Evolutionary conservation across 1,140 invertebrate species (phyloP).

Genomic region (Pygmarrhopalites habei): DNA sequence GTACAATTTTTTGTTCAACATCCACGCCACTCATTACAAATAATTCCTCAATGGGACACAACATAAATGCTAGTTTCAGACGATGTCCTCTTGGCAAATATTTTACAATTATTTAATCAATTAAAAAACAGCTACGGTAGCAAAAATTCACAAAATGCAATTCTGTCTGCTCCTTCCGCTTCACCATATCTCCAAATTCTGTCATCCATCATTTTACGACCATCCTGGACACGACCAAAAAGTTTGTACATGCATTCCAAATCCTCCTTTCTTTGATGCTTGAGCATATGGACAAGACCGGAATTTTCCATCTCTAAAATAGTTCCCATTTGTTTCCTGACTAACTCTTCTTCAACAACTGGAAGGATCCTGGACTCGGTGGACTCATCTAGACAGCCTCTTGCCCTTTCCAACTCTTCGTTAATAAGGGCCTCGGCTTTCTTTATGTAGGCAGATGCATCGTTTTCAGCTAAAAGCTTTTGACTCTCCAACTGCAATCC

Average conservation of each 20-base stretch:
- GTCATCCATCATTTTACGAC: conserved; percentile 87
- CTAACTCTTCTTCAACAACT: conserved; percentile 95
- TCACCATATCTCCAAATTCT: conserved; percentile 90
- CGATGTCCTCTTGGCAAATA: too few species aligned
- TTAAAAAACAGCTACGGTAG: too few species aligned
- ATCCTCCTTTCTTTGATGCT: conserved; percentile 93
- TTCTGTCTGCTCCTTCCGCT: conserved; percentile 85
- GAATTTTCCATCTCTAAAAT: conserved; percentile 99
- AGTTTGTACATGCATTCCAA: conserved; percentile 97
- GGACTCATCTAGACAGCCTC: conserved; percentile 94
- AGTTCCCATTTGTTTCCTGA: conserved; percentile 98
- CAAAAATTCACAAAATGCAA: too few species aligned
- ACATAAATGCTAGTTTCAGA: too few species aligned
- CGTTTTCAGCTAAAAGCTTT: conserved; percentile 97
- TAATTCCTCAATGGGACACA: too few species aligned
- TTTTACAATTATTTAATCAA: too few species aligned
- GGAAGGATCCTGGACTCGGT: conserved; percentile 91
- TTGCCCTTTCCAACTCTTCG: conserved; percentile 94
- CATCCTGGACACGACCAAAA: conserved; percentile 80
- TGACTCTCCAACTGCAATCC: conserved; percentile 84
- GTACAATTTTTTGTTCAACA: too few species aligned
- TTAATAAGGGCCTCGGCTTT: conserved; percentile 95
- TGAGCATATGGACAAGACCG: conserved; percentile 96
- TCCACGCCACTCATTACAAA: too few species aligned
- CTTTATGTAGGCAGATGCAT: conserved; percentile 96